phyloP scores from a whole-genome alignment of 2,888 invertebrate genomes.

The Physocephala rufipes region DNA sequence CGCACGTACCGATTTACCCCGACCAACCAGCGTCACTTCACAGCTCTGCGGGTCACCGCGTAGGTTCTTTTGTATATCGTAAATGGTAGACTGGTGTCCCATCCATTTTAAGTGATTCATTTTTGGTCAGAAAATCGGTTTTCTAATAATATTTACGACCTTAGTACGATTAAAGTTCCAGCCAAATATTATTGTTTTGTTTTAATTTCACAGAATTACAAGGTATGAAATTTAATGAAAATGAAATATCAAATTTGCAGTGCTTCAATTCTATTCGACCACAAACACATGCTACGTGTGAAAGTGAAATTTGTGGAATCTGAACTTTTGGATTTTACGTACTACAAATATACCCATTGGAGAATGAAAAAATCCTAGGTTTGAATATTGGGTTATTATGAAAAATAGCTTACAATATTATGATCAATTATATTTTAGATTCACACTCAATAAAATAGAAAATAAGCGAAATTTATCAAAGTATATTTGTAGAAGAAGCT shows the following conservation, averaged over 20 bases:
- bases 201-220: slow-evolving; percentile 46
- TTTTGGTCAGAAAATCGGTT: slow-evolving; percentile 21
- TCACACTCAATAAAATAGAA: too few species aligned
- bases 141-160: neutral
- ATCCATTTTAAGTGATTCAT: slow-evolving; percentile 65
- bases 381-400: too few species aligned
- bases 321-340: neutral
- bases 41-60: slow-evolving; percentile 57
- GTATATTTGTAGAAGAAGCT: too few species aligned
- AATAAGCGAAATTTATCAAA: too few species aligned
- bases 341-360: too few species aligned
- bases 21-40: slow-evolving; percentile 60
- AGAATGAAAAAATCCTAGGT: too few species aligned
- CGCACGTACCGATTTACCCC: slow-evolving; percentile 59
- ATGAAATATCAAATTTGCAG: slow-evolving; percentile 36
- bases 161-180: slow-evolving; percentile 37
- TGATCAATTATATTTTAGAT: too few species aligned
- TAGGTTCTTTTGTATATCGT: slow-evolving; percentile 61
- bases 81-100: slow-evolving; percentile 63
- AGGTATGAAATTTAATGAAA: slow-evolving; percentile 44
- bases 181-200: slow-evolving; percentile 52
- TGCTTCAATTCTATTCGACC: slow-evolving; percentile 36
- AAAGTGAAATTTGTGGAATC: slow-evolving; percentile 42
- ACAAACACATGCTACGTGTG: slow-evolving; percentile 39
- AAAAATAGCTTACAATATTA: too few species aligned